These are phyloP conservation scores for Radopholus similis DNA, from an alignment of 1,140 invertebrate species.

Conservation along the genomic window DNA sequence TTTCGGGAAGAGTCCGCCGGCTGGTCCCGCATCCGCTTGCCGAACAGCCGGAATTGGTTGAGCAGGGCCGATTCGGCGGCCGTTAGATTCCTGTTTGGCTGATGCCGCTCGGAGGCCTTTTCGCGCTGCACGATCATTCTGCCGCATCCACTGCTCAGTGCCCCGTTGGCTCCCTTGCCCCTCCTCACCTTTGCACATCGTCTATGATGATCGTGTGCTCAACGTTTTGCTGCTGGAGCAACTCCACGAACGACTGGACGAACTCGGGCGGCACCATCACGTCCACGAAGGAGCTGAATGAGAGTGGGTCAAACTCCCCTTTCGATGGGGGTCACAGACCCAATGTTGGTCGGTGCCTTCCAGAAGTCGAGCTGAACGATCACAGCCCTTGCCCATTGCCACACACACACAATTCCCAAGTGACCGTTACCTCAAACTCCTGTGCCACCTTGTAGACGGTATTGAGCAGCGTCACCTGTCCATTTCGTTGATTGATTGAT, in stretches of 20 bases:
- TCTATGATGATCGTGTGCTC: conserved; percentile 70
- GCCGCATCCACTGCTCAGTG: too few relatives aligned
- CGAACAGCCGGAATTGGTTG: conserved; percentile 42
- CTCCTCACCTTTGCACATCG: conserved; percentile 68
- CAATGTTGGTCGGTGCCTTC: conserved; percentile 63
- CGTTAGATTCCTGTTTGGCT: conserved; percentile 9
- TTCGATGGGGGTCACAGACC: conserved; percentile 40
- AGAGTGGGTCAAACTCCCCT: background rate
- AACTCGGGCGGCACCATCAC: conserved; percentile 70
- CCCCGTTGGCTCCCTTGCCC: background rate
- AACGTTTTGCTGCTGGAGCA: conserved; percentile 68
- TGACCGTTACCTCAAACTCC: conserved; percentile 31
- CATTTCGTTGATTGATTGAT: too few relatives aligned
- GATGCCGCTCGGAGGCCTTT: conserved; percentile 26
- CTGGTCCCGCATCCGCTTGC: conserved; percentile 55
- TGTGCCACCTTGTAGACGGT: conserved; percentile 35
- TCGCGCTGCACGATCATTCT: conserved; percentile 51
- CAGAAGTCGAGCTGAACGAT: conserved; percentile 63
- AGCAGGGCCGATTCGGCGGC: conserved; percentile 6
- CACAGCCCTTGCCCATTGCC: background rate
- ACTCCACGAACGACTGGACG: conserved; percentile 67
- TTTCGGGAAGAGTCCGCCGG: conserved; percentile 26
- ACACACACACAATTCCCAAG: background rate
- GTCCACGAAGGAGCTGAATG: conserved; percentile 66
- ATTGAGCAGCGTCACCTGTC: conserved; percentile 24